phyloP scores from a whole-genome alignment of 2,888 invertebrate genomes.

The Autographa gamma region DNA sequence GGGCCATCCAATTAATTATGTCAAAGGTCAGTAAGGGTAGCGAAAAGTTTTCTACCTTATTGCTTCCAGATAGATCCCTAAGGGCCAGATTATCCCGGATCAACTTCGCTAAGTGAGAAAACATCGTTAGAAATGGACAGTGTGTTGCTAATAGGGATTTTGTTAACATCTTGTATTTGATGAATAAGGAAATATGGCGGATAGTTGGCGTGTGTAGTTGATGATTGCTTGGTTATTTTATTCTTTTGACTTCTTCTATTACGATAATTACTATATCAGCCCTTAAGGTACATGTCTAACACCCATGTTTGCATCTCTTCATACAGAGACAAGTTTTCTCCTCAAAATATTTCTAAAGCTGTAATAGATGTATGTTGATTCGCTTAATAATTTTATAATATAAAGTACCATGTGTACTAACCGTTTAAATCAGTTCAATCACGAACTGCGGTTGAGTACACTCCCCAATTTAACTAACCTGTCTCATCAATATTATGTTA shows the following conservation, averaged over 20 bases:
- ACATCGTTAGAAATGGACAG: conserved; percentile 43
- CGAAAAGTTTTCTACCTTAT: conserved; percentile 55
- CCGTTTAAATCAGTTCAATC: neutral
- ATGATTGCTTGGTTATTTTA: neutral
- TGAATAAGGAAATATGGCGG: conserved; percentile 6
- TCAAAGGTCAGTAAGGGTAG: conserved; percentile 26
- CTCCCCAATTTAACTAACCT: neutral
- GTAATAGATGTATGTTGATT: too few species aligned
- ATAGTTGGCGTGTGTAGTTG: neutral
- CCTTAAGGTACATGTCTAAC: too few species aligned
- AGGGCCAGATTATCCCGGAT: conserved; percentile 57
- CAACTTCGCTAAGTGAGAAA: conserved; percentile 49
- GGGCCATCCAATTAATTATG: conserved; percentile 53
- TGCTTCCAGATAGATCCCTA: conserved; percentile 53
- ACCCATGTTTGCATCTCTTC: too few species aligned
- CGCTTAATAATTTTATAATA: too few species aligned
- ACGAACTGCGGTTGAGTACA: neutral
- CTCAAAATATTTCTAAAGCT: too few species aligned
- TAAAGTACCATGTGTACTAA: neutral
- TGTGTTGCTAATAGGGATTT: conserved; percentile 26
- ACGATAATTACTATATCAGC: neutral
- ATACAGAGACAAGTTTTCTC: too few species aligned
- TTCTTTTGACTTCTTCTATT: neutral
- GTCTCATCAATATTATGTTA: neutral
- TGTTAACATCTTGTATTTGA: conserved; percentile 29